Percentiles rank a stretch among this genome's conserved stretches.
Evolutionary conservation across 2,113 vertebrate species (phyloP).

Genomic region (Axis porcinus): DNA sequence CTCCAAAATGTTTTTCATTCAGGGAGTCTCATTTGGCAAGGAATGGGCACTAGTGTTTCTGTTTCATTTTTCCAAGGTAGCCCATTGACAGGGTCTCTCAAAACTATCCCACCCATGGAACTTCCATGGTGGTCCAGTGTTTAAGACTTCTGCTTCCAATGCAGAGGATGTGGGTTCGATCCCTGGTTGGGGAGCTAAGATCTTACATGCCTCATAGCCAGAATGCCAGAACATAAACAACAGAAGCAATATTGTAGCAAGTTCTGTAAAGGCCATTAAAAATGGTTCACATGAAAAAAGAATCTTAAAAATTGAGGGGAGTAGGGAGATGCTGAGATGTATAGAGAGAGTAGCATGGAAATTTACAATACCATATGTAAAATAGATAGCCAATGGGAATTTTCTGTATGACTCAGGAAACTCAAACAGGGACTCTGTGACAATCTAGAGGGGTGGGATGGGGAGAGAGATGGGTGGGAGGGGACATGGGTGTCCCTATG

Average conservation of each 20-base stretch:
- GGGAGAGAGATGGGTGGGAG: neutral
- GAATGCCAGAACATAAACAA: neutral
- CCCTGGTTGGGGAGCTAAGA: neutral
- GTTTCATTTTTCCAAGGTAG: neutral
- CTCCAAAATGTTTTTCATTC: neutral
- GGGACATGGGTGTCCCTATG: neutral
- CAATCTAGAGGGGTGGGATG: neutral
- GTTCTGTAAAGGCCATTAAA: neutral
- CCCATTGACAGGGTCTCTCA: neutral
- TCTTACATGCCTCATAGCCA: neutral
- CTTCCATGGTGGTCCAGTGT: neutral
- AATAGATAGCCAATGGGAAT: neutral
- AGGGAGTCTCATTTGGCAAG: neutral
- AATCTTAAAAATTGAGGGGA: neutral
- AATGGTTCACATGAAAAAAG: neutral
- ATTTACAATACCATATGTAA: neutral
- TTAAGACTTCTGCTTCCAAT: neutral
- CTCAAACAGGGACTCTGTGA: neutral
- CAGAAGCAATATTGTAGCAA: neutral
- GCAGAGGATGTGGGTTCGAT: neutral
- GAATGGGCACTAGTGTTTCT: neutral
- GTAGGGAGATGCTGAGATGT: neutral
- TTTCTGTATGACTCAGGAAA: neutral
- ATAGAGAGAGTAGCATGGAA: neutral
- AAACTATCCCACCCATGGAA: neutral